These are phyloP conservation scores for Saccostrea echinata DNA, from an alignment of 1,140 invertebrate genomes.

Conservation along the genomic window DNA sequence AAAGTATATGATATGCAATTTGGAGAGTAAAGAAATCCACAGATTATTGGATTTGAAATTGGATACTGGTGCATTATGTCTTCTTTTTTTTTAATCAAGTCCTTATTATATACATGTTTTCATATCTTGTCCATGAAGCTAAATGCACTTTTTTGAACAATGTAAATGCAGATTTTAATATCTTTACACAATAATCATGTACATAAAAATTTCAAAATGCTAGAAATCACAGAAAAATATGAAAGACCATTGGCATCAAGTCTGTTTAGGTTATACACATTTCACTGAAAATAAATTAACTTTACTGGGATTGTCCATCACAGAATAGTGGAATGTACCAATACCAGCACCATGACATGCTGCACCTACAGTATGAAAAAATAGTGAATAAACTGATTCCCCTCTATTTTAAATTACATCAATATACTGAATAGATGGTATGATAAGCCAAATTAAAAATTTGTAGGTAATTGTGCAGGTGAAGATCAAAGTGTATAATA, in stretches of 20 bases:
- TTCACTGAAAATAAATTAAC: constrained; percentile 44
- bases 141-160: too few species aligned
- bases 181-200: neutral
- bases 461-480: neutral
- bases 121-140: too few species aligned
- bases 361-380: constrained; percentile 38
- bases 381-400: neutral
- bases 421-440: too few species aligned
- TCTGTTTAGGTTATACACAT: constrained; percentile 6
- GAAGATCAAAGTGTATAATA: neutral
- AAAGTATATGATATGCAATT: neutral
- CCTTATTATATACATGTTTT: too few species aligned
- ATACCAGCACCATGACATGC: constrained; percentile 42
- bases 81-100: too few species aligned
- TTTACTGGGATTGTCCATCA: constrained; percentile 42
- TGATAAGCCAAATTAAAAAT: too few species aligned
- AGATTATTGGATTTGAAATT: too few species aligned
- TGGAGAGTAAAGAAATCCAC: neutral
- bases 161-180: too few species aligned
- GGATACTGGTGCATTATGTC: too few species aligned
- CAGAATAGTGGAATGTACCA: constrained; percentile 50
- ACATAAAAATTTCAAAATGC: neutral
- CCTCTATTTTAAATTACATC: too few species aligned
- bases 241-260: neutral
- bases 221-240: neutral